phyloP scores from a whole-genome alignment of 2,797 vertebrate genomes.

The Anguilla megastoma region DNA sequence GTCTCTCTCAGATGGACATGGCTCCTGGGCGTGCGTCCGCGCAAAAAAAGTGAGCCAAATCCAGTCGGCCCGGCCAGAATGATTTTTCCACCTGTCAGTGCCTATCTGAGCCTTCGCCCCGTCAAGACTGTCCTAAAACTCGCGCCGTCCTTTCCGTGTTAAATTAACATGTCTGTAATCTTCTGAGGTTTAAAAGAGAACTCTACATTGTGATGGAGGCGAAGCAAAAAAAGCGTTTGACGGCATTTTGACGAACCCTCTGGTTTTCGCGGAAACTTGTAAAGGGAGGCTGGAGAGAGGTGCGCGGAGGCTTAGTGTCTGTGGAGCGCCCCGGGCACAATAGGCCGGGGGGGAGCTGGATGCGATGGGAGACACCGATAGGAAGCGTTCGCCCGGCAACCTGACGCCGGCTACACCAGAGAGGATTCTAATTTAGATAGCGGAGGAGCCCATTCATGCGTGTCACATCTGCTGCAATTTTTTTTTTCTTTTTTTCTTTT shows the following conservation, averaged over 20 bases:
- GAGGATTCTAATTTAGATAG: slow-evolving; percentile 48
- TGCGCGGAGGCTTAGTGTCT: background rate
- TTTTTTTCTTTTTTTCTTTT: background rate
- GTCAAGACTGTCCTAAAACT: background rate
- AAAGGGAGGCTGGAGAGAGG: background rate
- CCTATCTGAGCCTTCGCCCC: background rate
- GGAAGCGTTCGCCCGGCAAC: slow-evolving; percentile 31
- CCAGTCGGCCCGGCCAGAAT: background rate
- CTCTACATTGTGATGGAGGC: background rate
- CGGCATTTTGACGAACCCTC: background rate
- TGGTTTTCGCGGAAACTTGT: background rate
- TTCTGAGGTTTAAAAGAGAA: slow-evolving; percentile 25
- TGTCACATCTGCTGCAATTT: slow-evolving; percentile 8
- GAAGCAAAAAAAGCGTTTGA: background rate
- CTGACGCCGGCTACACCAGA: slow-evolving; percentile 29
- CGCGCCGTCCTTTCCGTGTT: slow-evolving; percentile 1
- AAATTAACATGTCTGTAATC: slow-evolving; percentile 24
- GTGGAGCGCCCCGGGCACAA: background rate
- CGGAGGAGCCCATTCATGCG: slow-evolving; percentile 31
- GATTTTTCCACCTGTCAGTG: background rate
- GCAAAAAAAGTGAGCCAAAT: background rate
- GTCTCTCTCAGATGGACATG: background rate
- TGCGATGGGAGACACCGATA: slow-evolving; percentile 26
- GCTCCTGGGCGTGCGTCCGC: background rate
- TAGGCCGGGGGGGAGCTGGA: background rate